These are phyloP conservation scores for Oreocharis arfaki DNA, from an alignment of 2,113 vertebrate genomes.

Conservation along the genomic window DNA sequence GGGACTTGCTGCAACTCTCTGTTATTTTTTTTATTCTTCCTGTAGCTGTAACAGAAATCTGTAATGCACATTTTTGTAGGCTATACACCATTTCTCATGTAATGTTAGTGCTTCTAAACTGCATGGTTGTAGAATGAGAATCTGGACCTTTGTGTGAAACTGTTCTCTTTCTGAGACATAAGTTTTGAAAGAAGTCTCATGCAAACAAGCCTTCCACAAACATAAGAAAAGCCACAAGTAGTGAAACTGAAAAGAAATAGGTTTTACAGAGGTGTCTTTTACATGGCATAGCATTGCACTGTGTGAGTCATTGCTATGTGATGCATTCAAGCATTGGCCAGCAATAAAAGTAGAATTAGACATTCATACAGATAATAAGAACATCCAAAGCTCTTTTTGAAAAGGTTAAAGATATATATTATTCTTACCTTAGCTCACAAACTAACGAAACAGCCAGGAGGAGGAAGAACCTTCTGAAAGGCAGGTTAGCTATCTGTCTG, in stretches of 20 bases:
- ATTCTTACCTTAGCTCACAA: neutral
- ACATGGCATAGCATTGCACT: neutral
- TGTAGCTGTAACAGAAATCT: neutral
- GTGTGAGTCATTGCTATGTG: neutral
- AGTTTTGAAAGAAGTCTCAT: neutral
- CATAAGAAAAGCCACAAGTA: neutral
- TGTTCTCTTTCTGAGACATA: neutral
- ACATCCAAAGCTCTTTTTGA: neutral
- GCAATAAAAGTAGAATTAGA: neutral
- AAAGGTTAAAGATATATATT: neutral
- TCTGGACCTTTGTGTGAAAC: neutral
- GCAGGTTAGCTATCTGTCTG: neutral
- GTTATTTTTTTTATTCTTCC: neutral
- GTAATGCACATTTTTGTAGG: neutral
- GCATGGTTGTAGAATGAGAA: neutral
- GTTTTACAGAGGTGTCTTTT: neutral
- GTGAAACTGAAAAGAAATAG: neutral
- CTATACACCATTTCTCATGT: neutral
- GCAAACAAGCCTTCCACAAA: neutral
- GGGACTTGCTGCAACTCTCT: neutral
- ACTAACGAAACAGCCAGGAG: neutral
- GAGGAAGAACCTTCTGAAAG: neutral
- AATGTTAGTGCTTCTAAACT: neutral
- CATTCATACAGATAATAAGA: neutral
- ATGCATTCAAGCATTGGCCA: neutral